Conservation (phyloP, 2,888 invertebrate genomes). For the Rhimphoctona megacephalus region DNA sequence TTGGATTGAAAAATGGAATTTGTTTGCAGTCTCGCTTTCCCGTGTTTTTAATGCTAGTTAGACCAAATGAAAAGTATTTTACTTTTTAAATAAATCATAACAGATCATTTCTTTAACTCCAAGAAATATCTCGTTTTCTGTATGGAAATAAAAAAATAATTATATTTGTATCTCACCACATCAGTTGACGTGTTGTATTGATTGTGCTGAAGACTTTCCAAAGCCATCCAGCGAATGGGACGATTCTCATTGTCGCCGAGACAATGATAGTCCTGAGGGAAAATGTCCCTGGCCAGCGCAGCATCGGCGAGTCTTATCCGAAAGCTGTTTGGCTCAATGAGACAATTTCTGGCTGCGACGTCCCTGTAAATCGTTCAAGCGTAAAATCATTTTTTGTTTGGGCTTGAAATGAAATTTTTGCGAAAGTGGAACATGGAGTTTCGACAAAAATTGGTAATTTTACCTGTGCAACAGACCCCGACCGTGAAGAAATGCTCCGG, state of each 20-base stretch:
- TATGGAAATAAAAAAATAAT: neutral
- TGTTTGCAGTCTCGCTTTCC: neutral
- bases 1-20: neutral
- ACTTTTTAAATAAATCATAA: neutral
- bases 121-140: neutral
- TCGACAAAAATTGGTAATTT: neutral
- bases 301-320: slow-evolving; percentile 95
- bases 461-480: slow-evolving; percentile 92
- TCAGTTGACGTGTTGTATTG: slow-evolving; percentile 95
- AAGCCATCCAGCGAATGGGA: slow-evolving; percentile 97
- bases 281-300: slow-evolving; percentile 95
- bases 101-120: neutral
- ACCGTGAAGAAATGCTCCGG: slow-evolving; percentile 94
- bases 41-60: no score
- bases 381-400: neutral
- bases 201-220: slow-evolving; percentile 93
- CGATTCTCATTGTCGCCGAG: slow-evolving; percentile 97
- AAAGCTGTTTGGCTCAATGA: slow-evolving; percentile 87
- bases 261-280: slow-evolving; percentile 97
- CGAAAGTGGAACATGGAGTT: neutral
- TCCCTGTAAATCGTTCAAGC: slow-evolving; percentile 86
- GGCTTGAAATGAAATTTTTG: neutral
- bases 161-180: slow-evolving; percentile 89
- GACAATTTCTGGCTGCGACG: slow-evolving; percentile 95
- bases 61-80: no score